Conservation (phyloP, 2,888 invertebrate genomes). For the Phytoseiulus persimilis region DNA sequence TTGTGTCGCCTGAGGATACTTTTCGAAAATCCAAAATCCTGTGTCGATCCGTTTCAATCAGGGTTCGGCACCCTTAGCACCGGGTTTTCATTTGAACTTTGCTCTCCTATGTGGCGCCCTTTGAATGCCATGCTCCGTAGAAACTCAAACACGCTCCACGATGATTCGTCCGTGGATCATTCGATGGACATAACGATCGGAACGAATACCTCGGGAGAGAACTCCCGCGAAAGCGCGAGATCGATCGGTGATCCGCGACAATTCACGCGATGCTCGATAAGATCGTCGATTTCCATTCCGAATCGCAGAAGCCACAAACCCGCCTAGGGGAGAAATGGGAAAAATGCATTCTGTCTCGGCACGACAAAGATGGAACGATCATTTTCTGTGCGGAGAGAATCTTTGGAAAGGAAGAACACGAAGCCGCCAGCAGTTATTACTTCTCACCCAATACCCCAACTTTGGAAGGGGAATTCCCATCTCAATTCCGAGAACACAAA, state of each 20-base stretch:
- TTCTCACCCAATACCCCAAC: background rate
- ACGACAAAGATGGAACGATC: background rate
- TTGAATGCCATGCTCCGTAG: too few relatives aligned
- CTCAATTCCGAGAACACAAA: background rate
- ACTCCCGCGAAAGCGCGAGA: background rate
- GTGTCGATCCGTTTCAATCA: background rate
- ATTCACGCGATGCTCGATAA: background rate
- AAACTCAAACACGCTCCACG: too few relatives aligned
- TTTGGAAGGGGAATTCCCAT: background rate
- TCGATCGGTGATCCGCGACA: background rate
- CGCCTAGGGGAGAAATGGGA: background rate
- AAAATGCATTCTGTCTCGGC: background rate
- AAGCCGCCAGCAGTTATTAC: background rate
- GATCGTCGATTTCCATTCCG: background rate
- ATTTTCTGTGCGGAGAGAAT: background rate
- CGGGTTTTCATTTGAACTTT: too few relatives aligned
- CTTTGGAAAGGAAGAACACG: background rate
- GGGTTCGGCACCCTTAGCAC: too few relatives aligned
- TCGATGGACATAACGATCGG: background rate
- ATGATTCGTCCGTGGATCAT: too few relatives aligned
- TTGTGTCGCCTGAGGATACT: background rate
- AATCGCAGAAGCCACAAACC: background rate
- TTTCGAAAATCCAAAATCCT: background rate
- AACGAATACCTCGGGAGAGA: background rate
- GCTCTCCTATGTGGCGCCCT: too few relatives aligned